Conservation (phyloP, 2,113 vertebrate genomes). For the Mellivora capensis region DNA sequence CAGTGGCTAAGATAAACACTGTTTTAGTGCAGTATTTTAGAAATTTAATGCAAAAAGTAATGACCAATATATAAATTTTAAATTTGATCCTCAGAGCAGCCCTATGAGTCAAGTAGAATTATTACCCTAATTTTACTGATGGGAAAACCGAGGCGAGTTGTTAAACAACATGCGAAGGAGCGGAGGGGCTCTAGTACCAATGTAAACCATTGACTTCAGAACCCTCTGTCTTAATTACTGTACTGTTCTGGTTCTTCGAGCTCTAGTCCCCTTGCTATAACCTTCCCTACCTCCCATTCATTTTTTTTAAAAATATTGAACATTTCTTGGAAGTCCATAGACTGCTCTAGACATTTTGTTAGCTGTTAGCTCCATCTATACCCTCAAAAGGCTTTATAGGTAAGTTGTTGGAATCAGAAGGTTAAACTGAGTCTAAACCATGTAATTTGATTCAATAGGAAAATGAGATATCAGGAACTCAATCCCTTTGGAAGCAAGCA, state of each 20-base stretch:
- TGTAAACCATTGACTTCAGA: background rate
- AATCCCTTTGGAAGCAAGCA: background rate
- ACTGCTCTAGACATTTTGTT: background rate
- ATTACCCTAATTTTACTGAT: background rate
- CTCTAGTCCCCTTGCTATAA: background rate
- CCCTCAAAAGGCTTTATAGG: background rate
- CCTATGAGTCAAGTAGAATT: background rate
- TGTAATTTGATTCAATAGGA: background rate
- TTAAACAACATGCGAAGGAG: background rate
- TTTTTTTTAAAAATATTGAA: background rate
- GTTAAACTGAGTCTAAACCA: background rate
- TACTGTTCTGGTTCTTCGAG: background rate
- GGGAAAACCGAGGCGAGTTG: background rate
- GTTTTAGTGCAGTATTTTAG: background rate
- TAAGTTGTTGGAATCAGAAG: background rate
- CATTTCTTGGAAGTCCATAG: background rate
- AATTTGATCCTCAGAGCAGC: background rate
- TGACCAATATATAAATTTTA: background rate
- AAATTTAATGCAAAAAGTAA: background rate
- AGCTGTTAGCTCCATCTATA: background rate
- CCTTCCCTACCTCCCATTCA: background rate
- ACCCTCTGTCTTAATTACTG: background rate
- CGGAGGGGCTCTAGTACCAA: background rate
- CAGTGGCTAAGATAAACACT: background rate
- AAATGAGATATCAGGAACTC: background rate